Conservation (phyloP, 2,888 invertebrate genomes). For the Automeris io region DNA sequence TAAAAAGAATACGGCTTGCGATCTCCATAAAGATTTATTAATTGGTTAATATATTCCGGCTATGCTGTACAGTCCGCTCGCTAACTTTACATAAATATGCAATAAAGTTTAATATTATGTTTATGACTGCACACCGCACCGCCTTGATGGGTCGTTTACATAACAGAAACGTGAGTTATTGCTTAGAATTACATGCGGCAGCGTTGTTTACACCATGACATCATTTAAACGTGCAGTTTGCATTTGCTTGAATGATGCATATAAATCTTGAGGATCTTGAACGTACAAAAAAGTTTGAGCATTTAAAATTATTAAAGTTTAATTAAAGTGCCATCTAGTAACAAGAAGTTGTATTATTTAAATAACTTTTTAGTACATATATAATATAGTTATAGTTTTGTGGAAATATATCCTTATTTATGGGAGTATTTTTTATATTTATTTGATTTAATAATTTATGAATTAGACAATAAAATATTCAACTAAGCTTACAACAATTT, state of each 20-base stretch:
- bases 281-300: no score
- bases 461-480: no score
- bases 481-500: no score
- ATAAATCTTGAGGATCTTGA: not conserved
- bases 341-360: no score
- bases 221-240: slow-evolving; percentile 10
- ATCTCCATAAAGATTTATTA: slow-evolving; percentile 6
- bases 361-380: no score
- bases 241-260: not conserved
- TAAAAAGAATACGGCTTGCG: no score
- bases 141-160: slow-evolving; percentile 11
- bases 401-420: no score
- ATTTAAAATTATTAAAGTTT: not conserved
- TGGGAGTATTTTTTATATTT: no score
- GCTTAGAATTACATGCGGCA: slow-evolving; percentile 1
- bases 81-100: slow-evolving; percentile 16
- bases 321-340: no score
- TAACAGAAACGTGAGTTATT: slow-evolving; percentile 13
- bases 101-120: slow-evolving; percentile 12
- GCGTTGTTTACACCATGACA: slow-evolving; percentile 8
- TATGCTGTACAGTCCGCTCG: not conserved
- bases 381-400: no score
- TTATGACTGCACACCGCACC: slow-evolving; percentile 7
- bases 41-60: slow-evolving; percentile 2
- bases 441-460: no score